A percentile compares a stretch with the other conserved stretches of the same genome.
phyloP scores from a whole-genome alignment of 2,888 invertebrate species.

The Rhingia campestris region DNA sequence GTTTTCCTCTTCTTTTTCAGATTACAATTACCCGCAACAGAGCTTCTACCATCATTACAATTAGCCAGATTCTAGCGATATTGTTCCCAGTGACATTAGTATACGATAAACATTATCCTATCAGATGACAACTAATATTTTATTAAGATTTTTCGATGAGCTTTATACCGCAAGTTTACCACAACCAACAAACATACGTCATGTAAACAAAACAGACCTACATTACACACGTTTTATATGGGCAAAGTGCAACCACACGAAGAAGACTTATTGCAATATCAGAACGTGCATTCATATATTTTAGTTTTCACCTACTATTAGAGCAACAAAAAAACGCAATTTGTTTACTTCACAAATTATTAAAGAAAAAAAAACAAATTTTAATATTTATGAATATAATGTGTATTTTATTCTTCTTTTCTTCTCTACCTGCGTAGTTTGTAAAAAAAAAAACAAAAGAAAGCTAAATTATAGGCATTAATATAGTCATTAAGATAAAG shows the following conservation, averaged over 20 bases:
- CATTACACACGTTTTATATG: conserved; percentile 68
- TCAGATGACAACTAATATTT: conserved; percentile 41
- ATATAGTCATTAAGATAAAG: conserved; percentile 69
- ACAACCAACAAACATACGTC: conserved; percentile 15
- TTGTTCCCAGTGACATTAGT: conserved; percentile 66
- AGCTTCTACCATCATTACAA: conserved; percentile 67
- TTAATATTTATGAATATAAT: conserved; percentile 52
- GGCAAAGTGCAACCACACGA: conserved; percentile 73
- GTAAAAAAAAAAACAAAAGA: conserved; percentile 47
- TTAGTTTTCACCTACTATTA: conserved; percentile 53
- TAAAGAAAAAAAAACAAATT: conserved; percentile 29
- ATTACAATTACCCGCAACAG: conserved; percentile 63
- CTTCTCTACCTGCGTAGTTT: conserved; percentile 73
- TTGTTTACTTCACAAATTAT: conserved; percentile 60
- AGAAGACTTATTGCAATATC: conserved; percentile 73
- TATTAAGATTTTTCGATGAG: conserved; percentile 61
- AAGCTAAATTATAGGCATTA: conserved; percentile 63
- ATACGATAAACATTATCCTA: conserved; percentile 57
- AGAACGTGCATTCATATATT: conserved; percentile 72
- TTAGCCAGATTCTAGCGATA: conserved; percentile 54
- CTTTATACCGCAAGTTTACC: conserved; percentile 53
- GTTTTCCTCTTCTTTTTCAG: conserved; percentile 41
- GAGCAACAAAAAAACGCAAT: conserved; percentile 49
- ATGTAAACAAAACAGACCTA: conserved; percentile 16
- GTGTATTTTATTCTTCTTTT: conserved; percentile 68